phyloP scores from a whole-genome alignment of 2,888 invertebrate species.

The Tetheella fluctuosa region DNA sequence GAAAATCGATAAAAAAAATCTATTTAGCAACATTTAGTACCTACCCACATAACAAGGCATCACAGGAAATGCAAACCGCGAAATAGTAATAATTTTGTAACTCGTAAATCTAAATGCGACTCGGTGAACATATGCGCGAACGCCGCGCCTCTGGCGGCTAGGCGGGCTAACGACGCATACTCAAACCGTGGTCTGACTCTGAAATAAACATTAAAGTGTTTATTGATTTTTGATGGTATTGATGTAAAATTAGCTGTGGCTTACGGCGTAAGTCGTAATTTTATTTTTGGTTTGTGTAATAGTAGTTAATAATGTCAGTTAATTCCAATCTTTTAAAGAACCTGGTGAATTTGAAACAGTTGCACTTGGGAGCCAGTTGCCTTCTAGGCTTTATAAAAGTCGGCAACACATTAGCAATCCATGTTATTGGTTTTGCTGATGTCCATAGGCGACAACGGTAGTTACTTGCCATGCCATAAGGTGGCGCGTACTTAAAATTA shows the following conservation, averaged over 20 bases:
- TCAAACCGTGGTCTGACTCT: constrained; percentile 17
- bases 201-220: constrained; percentile 11
- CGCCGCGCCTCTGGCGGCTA: constrained; percentile 22
- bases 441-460: no score
- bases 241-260: constrained; percentile 1
- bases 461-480: no score
- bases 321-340: no score
- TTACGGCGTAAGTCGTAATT: not conserved
- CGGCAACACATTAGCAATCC: no score
- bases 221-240: constrained; percentile 4
- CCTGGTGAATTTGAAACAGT: no score
- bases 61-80: constrained; percentile 8
- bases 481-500: no score
- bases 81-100: constrained; percentile 22
- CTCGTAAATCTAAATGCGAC: constrained; percentile 18
- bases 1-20: not conserved
- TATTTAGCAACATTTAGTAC: not conserved
- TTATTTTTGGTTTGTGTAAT: not conserved
- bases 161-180: constrained; percentile 20
- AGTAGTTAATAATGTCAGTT: not conserved
- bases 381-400: no score
- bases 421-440: no score
- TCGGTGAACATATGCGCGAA: constrained; percentile 19
- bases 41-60: not conserved
- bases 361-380: no score